Base-by-base conservation (phyloP, 2,797 vertebrate genomes). In the Morelia viridis region DNA sequence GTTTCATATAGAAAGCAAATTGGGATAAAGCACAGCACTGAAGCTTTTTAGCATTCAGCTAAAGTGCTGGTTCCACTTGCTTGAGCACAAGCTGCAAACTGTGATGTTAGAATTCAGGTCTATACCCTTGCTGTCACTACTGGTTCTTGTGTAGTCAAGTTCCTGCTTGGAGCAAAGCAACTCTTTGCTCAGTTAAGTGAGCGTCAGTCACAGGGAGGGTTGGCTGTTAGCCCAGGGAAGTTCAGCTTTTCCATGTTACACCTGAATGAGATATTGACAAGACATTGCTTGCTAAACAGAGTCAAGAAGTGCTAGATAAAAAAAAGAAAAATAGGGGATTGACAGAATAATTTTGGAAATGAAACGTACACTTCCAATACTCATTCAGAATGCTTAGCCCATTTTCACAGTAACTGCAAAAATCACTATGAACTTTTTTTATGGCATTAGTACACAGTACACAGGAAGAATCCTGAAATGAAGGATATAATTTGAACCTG, bases 211-310 rank as follows among this genome's bases (percentile, higher is more conserved):
- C 95, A 41, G 65, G 95, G 93, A 62, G 94, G 95, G 95, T 96
- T 97, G 97, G 97, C 97, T 96, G 94, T 94, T 26, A 92, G 96
- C 97, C 97, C 94, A 91, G 93, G 94, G 94, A 94, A 96, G 95
- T 96, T 97, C 95, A 96, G 94, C 94, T 96, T 96, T 93, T 96
- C 97, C 6, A 0, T 96, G 97, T 98, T 96, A 97, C 97, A 98
- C 98, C 98, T 98, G 98, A 98, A 97, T 98, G 97, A 98, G 98
- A 97, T 98, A 98, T 97, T 98, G 98, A 98, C 61, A 93, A 97
- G 97, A 97, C 97, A 93, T 89, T 90, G 96, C 96, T 96, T 92
- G 94, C 96, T 92, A 96, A 97, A 95, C 92, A 91, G 92, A 95
- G 93, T 93, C 0, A 4, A 95, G 94, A 93, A 96, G 93, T 90